Conservation (phyloP, 2,797 vertebrate species). For the Manis javanica region DNA sequence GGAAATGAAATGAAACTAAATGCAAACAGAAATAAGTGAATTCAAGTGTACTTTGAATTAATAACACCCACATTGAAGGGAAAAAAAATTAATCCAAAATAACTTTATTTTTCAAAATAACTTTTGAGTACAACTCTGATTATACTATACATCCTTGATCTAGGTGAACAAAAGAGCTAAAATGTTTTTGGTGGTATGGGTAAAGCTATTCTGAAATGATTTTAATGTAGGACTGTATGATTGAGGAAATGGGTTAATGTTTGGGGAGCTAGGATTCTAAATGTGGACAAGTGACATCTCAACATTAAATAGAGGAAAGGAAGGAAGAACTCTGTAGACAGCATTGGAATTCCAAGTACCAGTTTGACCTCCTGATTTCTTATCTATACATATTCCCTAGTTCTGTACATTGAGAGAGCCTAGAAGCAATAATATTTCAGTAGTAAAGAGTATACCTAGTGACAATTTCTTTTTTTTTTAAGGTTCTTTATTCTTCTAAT, state of each 20-base stretch:
- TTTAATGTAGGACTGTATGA: background rate
- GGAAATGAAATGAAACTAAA: background rate
- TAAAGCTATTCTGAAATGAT: background rate
- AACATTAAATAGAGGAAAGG: background rate
- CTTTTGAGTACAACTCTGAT: background rate
- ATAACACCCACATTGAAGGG: background rate
- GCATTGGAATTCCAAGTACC: background rate
- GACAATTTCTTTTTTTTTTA: background rate
- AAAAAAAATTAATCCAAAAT: background rate
- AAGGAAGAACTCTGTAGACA: background rate
- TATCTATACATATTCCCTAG: background rate
- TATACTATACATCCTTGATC: background rate
- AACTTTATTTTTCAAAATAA: background rate
- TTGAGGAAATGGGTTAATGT: background rate
- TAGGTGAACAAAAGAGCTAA: background rate
- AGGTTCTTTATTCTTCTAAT: no score
- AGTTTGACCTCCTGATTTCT: background rate
- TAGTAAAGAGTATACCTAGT: background rate
- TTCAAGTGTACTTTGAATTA: background rate
- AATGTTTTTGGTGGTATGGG: background rate
- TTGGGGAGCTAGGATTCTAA: background rate
- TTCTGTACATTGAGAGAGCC: background rate
- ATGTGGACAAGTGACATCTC: background rate
- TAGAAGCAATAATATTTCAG: background rate
- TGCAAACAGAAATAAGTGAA: background rate